Conservation (phyloP, 2,113 vertebrate genomes). For the Elephantulus edwardii region DNA sequence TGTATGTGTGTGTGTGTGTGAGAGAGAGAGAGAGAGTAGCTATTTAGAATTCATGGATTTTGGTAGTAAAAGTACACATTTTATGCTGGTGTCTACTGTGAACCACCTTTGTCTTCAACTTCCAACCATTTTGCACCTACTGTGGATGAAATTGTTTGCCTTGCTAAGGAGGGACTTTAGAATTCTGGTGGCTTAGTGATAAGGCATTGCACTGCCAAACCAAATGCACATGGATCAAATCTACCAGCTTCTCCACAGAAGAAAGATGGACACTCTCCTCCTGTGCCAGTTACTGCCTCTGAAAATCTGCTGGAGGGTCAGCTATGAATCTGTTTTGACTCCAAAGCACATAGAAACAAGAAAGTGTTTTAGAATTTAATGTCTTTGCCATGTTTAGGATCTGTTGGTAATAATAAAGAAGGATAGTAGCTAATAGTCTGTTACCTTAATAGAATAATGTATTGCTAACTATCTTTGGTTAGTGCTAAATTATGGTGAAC, state of each 20-base stretch:
- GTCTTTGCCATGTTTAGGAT: neutral
- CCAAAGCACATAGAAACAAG: too few species aligned
- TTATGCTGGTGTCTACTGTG: neutral
- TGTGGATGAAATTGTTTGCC: neutral
- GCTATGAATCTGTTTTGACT: too few species aligned
- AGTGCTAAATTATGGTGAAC: neutral
- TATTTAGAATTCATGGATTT: neutral
- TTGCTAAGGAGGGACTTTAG: too few species aligned
- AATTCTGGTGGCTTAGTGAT: too few species aligned
- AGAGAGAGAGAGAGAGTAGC: neutral
- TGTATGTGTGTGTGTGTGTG: too few species aligned
- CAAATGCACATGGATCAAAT: too few species aligned
- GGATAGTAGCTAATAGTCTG: neutral
- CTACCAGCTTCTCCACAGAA: too few species aligned
- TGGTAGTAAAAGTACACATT: neutral
- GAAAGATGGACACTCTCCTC: too few species aligned
- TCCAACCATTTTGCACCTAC: slow-evolving; percentile 24
- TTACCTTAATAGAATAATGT: neutral
- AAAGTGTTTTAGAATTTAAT: slow-evolving; percentile 14
- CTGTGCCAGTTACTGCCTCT: too few species aligned
- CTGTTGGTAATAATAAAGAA: neutral
- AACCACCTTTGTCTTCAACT: slow-evolving; percentile 25
- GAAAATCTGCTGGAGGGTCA: too few species aligned
- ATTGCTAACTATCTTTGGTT: neutral
- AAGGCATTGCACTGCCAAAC: too few species aligned